Percentiles rank a stretch among this genome's conserved stretches.
phyloP scores from a whole-genome alignment of 2,113 vertebrate genomes.

The Scolopax mira region DNA sequence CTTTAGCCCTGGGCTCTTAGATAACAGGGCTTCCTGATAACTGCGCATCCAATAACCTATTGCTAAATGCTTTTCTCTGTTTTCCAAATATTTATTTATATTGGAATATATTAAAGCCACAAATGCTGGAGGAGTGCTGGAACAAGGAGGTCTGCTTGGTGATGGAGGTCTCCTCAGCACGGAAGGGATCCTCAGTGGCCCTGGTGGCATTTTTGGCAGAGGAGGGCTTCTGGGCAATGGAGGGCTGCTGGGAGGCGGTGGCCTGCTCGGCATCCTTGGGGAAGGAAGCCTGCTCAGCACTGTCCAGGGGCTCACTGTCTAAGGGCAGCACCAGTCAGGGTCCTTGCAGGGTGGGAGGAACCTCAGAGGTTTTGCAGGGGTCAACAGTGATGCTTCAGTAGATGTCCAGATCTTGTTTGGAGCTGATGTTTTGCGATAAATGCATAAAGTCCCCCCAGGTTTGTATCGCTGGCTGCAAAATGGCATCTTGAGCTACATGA shows the following conservation, averaged over 20 bases:
- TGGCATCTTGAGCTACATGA: fast-evolving
- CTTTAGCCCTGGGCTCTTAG: neutral
- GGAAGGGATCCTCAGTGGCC: conserved; percentile 24
- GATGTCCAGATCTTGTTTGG: neutral
- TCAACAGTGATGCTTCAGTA: neutral
- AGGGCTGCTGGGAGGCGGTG: conserved; percentile 62
- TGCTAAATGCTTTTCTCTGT: neutral
- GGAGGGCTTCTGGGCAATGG: conserved; percentile 56
- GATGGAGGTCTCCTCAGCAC: conserved; percentile 9
- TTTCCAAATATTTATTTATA: neutral
- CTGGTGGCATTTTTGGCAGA: conserved; percentile 50
- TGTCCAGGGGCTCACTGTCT: conserved; percentile 66
- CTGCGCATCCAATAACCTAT: neutral
- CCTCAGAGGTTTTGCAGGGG: no score
- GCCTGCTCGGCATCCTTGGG: conserved; percentile 60
- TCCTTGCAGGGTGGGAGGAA: no score
- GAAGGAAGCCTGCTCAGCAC: conserved; percentile 71
- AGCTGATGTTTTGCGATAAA: neutral
- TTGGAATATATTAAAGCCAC: neutral
- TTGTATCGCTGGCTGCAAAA: neutral
- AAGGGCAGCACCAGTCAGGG: neutral
- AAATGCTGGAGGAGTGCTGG: neutral
- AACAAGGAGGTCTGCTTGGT: conserved; percentile 40
- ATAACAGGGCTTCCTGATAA: fast-evolving
- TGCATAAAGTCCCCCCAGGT: neutral